Base-by-base conservation (phyloP, 2,113 vertebrate genomes). In the Porphyrio hochstetteri region DNA sequence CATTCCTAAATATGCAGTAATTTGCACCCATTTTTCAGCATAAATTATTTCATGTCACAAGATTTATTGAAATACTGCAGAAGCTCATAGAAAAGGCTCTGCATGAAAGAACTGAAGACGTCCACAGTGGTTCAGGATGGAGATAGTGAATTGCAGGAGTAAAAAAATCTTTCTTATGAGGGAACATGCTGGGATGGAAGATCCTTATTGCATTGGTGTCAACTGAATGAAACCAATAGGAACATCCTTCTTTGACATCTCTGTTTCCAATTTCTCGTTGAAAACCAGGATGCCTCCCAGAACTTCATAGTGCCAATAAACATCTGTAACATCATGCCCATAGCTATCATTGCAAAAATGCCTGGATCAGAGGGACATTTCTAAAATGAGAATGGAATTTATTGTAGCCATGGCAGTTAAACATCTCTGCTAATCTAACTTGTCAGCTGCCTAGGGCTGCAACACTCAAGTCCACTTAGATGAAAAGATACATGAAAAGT, bases 331-430 rank as follows among this genome's bases (percentile, higher is more conserved):
- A 88, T 25, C 50, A 88, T 8, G 6, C 57, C 71, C 68, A 69
- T 35, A 59, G 44, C 15, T 92, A 76, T 86, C 72, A 40, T 33
- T 88, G 48, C 29, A 90, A 93, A 92, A 88, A 89, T 64, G 40
- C 44, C 38, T 88, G 64, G 24, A 77, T 93, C 71, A 92, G 77
- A 92, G 56, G 27, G 40, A 75, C 65, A 63, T 4, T 88, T 93
- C 53, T 92, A 69, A 96, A 93, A 82, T 3, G 16, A 86, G 82
- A 95, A 92, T 5, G 3, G 88, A 85, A 95, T 94, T 87, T 93
- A 48, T 86, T 92, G 48, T 92, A 69, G 33, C 31, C 48, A 14
- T 67, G 40, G 35, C 60, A 89, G 28, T 85, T 82, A 92, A 94
- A 50, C 28, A 59, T 88, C 42, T 82, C 61, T 60, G 35, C 33